Base-by-base conservation (phyloP, 2,888 invertebrate genomes). In the Nasonia oneida region DNA sequence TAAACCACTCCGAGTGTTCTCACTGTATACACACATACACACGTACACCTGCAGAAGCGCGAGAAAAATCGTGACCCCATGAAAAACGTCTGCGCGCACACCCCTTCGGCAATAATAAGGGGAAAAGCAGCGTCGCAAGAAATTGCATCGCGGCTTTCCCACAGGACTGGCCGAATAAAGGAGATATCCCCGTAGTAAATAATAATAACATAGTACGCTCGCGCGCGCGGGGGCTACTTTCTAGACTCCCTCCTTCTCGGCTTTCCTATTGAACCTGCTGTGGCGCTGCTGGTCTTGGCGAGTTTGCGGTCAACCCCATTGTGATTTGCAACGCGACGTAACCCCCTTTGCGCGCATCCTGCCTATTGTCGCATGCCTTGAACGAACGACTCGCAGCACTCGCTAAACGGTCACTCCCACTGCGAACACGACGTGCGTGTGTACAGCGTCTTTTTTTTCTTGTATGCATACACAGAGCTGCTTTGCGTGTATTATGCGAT, bases 221-320 rank as follows among this genome's bases (percentile, higher is more conserved):
- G 37, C 47, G 47, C 84, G 88, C 86, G 84, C 87, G 80, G 18
- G 71, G 87, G 87, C 57, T 83, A 88, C 89, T 90, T 88, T 91
- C 91, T 90, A 90, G 84, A 12, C 77, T 23, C 53, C 33, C 53
- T 89, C 89, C 90, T 90, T 89, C 90, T 84, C 89, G 87, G 61
- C 76, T 37, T 33, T 39, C 88, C 90, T 89, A 91, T 92, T 91
- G 90, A 92, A 91, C 91, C 90, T 92, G 92, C 89, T 10, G 8
- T 89, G 89, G 18, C 89, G 89, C 89, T 91, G 74, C 14, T 33
- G 29, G 29, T 74, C 53, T 61, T n/a, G 67, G 53, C 89, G 89
- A 90, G 89, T 91, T 91, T 92, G 92, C 90, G 92, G 92, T 92
- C 89, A 89, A 82, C 75, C 82, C 92, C 90, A 92, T 92, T 93